Evolutionary conservation across 2,113 vertebrate genomes (phyloP), one percentile per base, ranked within the genome.

Genomic region (Phodopus roborovskii): DNA sequence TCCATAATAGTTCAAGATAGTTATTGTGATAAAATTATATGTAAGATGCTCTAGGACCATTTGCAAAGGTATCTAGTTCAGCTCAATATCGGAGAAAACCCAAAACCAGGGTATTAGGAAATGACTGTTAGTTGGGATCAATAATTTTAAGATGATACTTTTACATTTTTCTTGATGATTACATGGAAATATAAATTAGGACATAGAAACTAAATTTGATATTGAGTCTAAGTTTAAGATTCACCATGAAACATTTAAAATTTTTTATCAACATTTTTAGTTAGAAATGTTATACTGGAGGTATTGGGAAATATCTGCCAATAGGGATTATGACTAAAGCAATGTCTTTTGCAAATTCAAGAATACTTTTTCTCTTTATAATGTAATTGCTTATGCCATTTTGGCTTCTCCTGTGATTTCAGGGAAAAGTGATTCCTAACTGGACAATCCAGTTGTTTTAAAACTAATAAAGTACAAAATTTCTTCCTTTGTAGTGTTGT

Each of bases 381-480:
- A 12, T 66, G 11, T 20, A 91, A 92, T 22, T 30, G 90, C 5
- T 28, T 85, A 7, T 36, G 15, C n/a, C 42, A 90, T 3, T 87
- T 88, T 92, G 7, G 85, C 58, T 85, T 96, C 28, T 94, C 56
- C 26, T 24, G 11, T 84, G 7, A 87, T 92, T 48, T 89, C 91
- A 93, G 83, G 75, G n/a, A 91, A 91, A 56, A 94, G 22, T 83
- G 50, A 92, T 88, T 94, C 93, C 36, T 94, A 96, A 42, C 62
- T 30, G 7, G 74, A 26, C 15, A 73, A 90, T 85, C 58, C 17
- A 64, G 50, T 15, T 45, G 7, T 89, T 33, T 87, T 83, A 86
- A 62, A 94, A 22, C 42, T 73, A 94, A 64, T 64, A 88, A 94
- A 70, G 16, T 33, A 94, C 78, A 81, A 94, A 81, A 70, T 75